Percentiles rank a stretch among this genome's conserved stretches.
Evolutionary conservation across 2,888 invertebrate species (phyloP).

Genomic region (Megalurothrips usitatus): DNA sequence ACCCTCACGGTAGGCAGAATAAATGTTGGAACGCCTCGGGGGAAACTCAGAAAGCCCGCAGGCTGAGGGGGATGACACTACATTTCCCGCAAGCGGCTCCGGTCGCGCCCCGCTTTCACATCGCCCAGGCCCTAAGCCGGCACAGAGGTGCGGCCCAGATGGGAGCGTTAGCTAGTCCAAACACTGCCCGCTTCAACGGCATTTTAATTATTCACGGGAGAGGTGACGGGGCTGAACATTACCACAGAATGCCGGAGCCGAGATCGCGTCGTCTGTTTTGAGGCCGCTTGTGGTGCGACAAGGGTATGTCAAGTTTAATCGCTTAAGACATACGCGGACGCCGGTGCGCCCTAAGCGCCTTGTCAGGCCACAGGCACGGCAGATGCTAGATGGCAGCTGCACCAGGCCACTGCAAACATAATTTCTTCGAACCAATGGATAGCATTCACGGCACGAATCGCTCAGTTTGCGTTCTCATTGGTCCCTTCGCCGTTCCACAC

Average conservation of each 20-base stretch:
- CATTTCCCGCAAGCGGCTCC: no score
- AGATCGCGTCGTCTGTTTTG: background rate
- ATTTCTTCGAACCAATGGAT: background rate
- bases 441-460: no score
- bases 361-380: background rate
- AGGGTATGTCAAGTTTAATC: background rate
- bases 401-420: background rate
- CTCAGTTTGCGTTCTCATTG: background rate
- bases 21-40: background rate
- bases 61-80: no score
- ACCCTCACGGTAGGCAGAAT: background rate
- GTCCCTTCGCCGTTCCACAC: background rate
- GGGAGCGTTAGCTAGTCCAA: background rate
- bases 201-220: no score
- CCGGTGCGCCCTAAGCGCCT: background rate
- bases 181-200: background rate
- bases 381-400: background rate
- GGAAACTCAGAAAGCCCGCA: no score
- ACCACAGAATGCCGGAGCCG: background rate
- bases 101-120: no score
- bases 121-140: background rate
- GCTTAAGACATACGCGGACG: background rate
- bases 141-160: background rate
- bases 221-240: no score
- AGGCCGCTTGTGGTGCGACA: background rate